Evolutionary conservation across 2,113 vertebrate genomes (phyloP), one percentile per base, ranked within the genome.

Genomic region (Perognathus longimembris): DNA sequence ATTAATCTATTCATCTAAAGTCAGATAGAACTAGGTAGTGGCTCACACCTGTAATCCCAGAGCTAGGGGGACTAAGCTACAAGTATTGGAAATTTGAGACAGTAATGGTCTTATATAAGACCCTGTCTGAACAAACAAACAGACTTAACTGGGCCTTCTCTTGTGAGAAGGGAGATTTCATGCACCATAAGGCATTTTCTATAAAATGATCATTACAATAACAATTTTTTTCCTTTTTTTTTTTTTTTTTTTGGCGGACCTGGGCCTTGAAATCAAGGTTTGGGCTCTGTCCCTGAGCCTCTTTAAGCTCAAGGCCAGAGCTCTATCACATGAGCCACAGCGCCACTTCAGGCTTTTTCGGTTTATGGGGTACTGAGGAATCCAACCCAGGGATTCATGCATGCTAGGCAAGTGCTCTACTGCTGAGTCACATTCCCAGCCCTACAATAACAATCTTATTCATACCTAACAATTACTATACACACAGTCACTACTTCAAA

Each of bases 401-500:
- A n/a, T n/a, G n/a, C n/a, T n/a, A n/a, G n/a, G n/a, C n/a, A n/a
- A n/a, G n/a, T n/a, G n/a, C n/a, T n/a, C n/a, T n/a, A n/a, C n/a
- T n/a, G n/a, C n/a, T n/a, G n/a, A n/a, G n/a, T n/a, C n/a, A n/a
- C n/a, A n/a, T n/a, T n/a, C n/a, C n/a, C n/a, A n/a, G n/a, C n/a
- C n/a, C n/a, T 22, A 83, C 14, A 67, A 61, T 30, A 66, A 34
- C 34, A 92, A 59, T 78, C 91, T 14, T 83, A 93, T 57, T 26
- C 17, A 78, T n/a, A 81, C 10, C 18, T 66, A 92, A 78, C 21
- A 88, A 75, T 50, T 90, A 85, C 15, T 84, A 63, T 1, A 91
- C 28, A 90, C 7, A 26, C 42, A 93, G 61, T 50, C 24, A 78
- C 34, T 79, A 66, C 38, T 79, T 92, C 74, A 94, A 69, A 54